Base-by-base conservation (phyloP, 2,888 invertebrate genomes). In the Uropetala carovei region DNA sequence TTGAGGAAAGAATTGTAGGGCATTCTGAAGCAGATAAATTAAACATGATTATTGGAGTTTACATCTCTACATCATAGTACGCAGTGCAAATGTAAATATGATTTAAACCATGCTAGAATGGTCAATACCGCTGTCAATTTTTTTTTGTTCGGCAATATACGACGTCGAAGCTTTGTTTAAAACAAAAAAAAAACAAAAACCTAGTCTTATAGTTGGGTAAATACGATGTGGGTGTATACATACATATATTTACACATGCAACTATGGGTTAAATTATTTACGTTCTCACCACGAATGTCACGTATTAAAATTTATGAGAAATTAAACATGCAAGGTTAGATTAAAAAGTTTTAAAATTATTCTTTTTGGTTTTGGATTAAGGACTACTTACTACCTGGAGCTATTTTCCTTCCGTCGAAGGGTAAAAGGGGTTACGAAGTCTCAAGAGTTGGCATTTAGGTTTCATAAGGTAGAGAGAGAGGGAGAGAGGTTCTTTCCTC, bases 281-380 rank as follows among this genome's bases (percentile, higher is more conserved):
- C 75, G 10, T 11, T 75, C 75, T 27, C 13, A 11, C 27, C 0
- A 22, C 27, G 0, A 22, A 10, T 27, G 43, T 27, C 75, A 75
- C 75, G 22, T 13, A 75, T 75, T 75, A 75, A 75, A 75, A 75
- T 75, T 75, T 27, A 75, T 75, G 75, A 75, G 75, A 75, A 75
- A 75, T 75, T 75, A 75, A 75, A 75, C 75, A 75, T 75, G 22
- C 75, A 75, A 75, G 22, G 68, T 75, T 75, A 27, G 18, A 43
- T 43, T 43, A n/a, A n/a, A n/a, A n/a, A n/a, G 43, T 43, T 43
- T 43, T 43, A 43, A 43, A n/a, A n/a, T n/a, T 43, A 3, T 43
- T 43, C 5, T 43, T 3, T 43, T 43, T 43, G 5, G 1, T 43
- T 43, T 43, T 43, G 43, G 43, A 43, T 43, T 27, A 27, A 75